Evolutionary conservation across 2,797 vertebrate genomes (phyloP).

Genomic region (Squalus acanthias): DNA sequence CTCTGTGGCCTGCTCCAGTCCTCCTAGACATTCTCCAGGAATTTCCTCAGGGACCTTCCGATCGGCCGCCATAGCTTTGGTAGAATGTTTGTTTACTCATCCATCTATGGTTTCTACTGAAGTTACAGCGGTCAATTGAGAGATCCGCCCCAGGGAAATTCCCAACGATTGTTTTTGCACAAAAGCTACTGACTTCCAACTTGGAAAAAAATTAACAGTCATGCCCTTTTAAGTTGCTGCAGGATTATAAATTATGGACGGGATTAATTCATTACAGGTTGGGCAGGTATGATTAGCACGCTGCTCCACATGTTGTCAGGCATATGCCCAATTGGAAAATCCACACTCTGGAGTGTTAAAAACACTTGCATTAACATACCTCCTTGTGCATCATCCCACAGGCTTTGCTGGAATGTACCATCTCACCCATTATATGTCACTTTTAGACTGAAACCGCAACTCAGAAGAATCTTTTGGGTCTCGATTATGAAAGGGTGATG

Average conservation of each 20-base stretch:
- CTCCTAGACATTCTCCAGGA: not conserved
- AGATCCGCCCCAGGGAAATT: not conserved
- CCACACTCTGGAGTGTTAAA: not conserved
- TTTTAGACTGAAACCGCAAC: not conserved
- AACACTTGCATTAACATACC: not conserved
- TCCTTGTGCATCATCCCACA: not conserved
- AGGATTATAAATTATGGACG: not conserved
- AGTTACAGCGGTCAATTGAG: not conserved
- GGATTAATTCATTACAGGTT: not conserved
- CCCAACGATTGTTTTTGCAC: not conserved
- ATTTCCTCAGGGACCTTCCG: not conserved
- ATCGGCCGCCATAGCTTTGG: not conserved
- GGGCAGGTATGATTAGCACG: not conserved
- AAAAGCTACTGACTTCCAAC: not conserved
- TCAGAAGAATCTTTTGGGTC: not conserved
- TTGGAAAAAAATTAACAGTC: not conserved
- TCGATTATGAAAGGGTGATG: not conserved
- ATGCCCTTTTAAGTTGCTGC: not conserved
- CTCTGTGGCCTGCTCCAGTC: not conserved
- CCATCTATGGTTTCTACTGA: not conserved
- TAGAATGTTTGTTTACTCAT: not conserved
- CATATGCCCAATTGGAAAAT: not conserved
- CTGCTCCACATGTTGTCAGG: not conserved
- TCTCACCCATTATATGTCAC: not conserved
- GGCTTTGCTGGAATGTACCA: not conserved